These are phyloP conservation scores for Limnephilus marmoratus DNA, from an alignment of 2,888 invertebrate species.

Conservation along the genomic window DNA sequence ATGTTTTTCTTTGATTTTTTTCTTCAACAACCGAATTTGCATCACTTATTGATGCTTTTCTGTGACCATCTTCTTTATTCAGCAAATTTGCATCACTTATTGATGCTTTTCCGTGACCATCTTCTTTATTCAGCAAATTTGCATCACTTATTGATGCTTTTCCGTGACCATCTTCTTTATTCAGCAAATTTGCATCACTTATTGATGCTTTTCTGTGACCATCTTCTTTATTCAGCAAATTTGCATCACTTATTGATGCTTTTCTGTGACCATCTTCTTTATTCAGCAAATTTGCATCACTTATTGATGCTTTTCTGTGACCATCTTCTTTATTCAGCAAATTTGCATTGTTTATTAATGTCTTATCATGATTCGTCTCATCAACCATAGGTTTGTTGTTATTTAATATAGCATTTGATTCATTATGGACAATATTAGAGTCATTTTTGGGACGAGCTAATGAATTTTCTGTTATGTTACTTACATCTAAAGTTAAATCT, in stretches of 20 bases:
- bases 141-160: no score
- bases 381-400: background rate
- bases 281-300: background rate
- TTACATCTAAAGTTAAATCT: background rate
- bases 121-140: no score
- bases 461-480: background rate
- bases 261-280: no score
- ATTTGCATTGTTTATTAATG: background rate
- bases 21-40: background rate
- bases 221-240: no score
- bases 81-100: no score
- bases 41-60: background rate
- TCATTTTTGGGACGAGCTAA: background rate
- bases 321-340: background rate
- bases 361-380: background rate
- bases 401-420: background rate
- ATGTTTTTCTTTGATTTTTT: background rate
- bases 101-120: no score
- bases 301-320: background rate
- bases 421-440: background rate
- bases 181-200: no score
- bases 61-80: no score
- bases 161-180: no score
- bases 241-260: no score
- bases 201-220: no score